These are phyloP conservation scores for Acholoe squamosa DNA, from an alignment of 2,888 invertebrate genomes.

Conservation along the genomic window DNA sequence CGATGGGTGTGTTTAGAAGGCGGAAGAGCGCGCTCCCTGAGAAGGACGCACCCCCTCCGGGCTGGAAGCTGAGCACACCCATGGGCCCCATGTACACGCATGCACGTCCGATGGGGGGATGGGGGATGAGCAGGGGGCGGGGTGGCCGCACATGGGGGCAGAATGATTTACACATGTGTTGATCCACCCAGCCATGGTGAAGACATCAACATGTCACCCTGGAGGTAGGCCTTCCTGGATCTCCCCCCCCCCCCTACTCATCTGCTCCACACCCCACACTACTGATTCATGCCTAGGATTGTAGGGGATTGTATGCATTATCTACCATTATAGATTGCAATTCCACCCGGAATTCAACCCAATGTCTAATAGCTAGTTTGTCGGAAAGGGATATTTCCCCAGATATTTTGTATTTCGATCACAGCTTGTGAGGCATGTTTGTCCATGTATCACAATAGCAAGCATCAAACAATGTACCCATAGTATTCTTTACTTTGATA, in stretches of 20 bases:
- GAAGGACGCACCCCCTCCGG: constrained; percentile 10
- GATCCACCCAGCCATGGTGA: neutral
- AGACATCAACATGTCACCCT: constrained; percentile 36
- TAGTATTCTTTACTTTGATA: no score
- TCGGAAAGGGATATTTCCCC: no score
- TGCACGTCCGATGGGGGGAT: constrained; percentile 10
- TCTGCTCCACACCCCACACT: no score
- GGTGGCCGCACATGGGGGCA: neutral
- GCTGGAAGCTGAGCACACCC: neutral
- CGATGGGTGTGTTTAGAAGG: constrained; percentile 29
- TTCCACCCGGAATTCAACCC: no score
- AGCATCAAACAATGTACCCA: no score
- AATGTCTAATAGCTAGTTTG: no score
- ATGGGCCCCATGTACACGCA: neutral
- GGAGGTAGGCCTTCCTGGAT: neutral
- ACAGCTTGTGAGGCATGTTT: no score
- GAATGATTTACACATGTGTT: constrained; percentile 2
- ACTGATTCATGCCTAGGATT: no score
- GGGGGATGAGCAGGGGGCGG: neutral
- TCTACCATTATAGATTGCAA: no score
- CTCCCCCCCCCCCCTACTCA: neutral
- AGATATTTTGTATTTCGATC: no score
- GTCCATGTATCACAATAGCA: no score
- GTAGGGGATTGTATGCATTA: no score
- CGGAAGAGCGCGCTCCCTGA: neutral